Conservation (phyloP, 1,140 invertebrate species). For the Uloborus diversus region DNA sequence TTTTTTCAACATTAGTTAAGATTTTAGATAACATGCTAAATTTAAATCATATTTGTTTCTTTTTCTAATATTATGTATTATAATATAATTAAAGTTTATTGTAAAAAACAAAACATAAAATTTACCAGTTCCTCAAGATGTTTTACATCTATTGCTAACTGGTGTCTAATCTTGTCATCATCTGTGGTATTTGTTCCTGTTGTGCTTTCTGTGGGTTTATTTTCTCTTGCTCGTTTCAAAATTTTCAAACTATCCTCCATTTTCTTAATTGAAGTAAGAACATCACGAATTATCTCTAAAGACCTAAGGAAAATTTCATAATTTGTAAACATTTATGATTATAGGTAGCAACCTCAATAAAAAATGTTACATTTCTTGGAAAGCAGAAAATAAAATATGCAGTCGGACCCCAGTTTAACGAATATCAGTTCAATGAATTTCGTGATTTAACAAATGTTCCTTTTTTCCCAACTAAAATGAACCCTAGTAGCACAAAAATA, state of each 20-base stretch:
- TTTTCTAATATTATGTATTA: no score
- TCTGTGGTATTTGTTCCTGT: conserved; percentile 73
- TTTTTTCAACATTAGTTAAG: neutral
- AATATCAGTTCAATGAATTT: no score
- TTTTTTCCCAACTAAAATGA: no score
- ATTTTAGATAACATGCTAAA: neutral
- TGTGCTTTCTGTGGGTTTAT: conserved; percentile 65
- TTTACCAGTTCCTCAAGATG: conserved; percentile 66
- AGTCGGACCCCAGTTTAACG: no score
- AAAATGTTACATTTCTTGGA: no score
- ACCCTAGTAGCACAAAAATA: no score
- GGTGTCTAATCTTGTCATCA: conserved; percentile 92
- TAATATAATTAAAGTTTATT: neutral
- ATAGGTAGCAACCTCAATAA: no score
- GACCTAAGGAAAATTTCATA: conserved; percentile 75
- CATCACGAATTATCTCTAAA: conserved; percentile 80
- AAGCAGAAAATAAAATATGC: no score
- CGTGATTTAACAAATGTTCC: no score
- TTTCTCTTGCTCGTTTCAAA: conserved; percentile 86
- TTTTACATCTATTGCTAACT: conserved; percentile 86
- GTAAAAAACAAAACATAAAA: neutral
- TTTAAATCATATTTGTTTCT: neutral
- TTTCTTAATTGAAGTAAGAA: conserved; percentile 90
- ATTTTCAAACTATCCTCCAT: conserved; percentile 91
- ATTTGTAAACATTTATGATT: no score